Evolutionary conservation across 2,113 vertebrate genomes (phyloP).

Genomic region (Rhipidura dahli): DNA sequence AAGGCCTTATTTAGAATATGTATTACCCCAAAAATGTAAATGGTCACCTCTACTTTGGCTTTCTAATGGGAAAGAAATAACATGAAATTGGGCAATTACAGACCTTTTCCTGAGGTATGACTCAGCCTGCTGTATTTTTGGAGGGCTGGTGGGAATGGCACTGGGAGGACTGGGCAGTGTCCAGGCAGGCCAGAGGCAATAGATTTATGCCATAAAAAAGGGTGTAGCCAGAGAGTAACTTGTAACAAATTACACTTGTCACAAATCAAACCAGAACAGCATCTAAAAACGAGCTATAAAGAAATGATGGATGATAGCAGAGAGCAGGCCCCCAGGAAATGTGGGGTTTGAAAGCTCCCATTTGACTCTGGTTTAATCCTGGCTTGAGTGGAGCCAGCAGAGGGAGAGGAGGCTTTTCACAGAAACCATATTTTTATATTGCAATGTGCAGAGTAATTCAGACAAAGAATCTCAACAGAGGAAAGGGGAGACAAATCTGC

Average conservation of each 20-base stretch:
- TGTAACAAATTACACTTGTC: background rate
- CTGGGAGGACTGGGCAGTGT: background rate
- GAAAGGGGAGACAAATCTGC: background rate
- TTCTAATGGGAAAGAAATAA: constrained; percentile 11
- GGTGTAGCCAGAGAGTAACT: background rate
- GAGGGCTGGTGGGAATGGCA: constrained; percentile 14
- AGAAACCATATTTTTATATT: background rate
- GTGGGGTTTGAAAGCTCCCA: constrained; percentile 8
- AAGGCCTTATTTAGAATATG: background rate
- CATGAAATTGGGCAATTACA: constrained; percentile 22
- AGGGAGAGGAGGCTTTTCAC: background rate
- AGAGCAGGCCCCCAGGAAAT: constrained; percentile 8
- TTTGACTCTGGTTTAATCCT: constrained; percentile 6
- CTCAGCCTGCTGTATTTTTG: constrained; percentile 47
- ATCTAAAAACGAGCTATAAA: constrained; percentile 35
- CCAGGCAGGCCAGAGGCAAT: background rate
- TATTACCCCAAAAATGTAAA: background rate
- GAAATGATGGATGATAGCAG: constrained; percentile 5
- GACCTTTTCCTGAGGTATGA: background rate
- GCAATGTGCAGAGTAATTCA: background rate
- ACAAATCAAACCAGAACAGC: background rate
- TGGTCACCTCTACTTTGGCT: background rate
- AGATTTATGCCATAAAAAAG: constrained; percentile 25
- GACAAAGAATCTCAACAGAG: background rate
- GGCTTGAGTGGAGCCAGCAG: background rate